Evolutionary conservation across 2,888 invertebrate genomes (phyloP).

Genomic region (Nephrocerus scutellatus): DNA sequence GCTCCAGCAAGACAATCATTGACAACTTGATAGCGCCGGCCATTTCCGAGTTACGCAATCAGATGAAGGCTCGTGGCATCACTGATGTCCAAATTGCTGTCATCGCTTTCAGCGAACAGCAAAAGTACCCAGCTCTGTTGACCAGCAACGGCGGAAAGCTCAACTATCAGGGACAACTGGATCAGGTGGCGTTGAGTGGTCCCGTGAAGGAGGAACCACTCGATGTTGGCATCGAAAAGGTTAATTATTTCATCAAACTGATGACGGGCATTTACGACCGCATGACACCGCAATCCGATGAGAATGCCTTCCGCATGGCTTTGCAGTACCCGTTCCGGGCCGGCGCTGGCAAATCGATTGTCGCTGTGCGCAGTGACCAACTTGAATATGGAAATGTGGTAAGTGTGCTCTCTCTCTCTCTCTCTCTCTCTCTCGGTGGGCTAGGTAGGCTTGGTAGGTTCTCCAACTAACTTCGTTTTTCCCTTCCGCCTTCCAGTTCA

Average conservation of each 20-base stretch:
- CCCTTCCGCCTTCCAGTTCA: too few species aligned
- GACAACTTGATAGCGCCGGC: conserved; percentile 40
- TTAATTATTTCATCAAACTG: conserved; percentile 25
- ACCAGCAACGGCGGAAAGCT: conserved; percentile 51
- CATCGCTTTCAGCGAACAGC: conserved; percentile 53
- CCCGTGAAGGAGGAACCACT: conserved; percentile 31
- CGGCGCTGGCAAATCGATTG: conserved; percentile 65
- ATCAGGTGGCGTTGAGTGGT: conserved; percentile 37
- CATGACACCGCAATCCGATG: conserved; percentile 47
- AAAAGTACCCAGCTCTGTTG: conserved; percentile 53
- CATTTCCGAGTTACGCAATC: conserved; percentile 36
- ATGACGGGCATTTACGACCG: conserved; percentile 33
- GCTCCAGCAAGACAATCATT: conserved; percentile 39
- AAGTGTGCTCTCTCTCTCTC: conserved; percentile 14
- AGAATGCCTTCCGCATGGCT: conserved; percentile 58
- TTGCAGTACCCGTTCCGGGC: conserved; percentile 67
- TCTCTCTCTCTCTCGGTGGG: not conserved
- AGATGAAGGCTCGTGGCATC: conserved; percentile 37
- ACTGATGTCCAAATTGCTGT: conserved; percentile 56
- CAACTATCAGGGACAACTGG: conserved; percentile 50
- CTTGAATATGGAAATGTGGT: conserved; percentile 50
- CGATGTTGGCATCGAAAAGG: conserved; percentile 21
- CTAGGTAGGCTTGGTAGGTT: not conserved
- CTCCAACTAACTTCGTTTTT: not conserved
- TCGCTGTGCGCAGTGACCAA: conserved; percentile 58